phyloP scores from a whole-genome alignment of 2,888 invertebrate genomes.

The Rhyacophila evoluta region DNA sequence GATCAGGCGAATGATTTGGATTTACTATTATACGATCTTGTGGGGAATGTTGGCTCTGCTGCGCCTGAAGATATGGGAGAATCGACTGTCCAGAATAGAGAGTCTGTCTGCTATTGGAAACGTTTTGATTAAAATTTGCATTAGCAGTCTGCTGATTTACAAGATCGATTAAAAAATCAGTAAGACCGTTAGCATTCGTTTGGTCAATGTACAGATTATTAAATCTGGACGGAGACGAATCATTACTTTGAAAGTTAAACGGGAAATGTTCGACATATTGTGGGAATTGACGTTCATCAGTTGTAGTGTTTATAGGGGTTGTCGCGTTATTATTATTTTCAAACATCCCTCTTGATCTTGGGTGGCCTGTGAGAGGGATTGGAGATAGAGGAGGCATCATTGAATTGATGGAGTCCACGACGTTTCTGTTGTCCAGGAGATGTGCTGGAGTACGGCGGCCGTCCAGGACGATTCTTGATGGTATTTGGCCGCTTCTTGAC shows the following conservation, averaged over 20 bases:
- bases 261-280: not conserved
- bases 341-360: slow-evolving; percentile 29
- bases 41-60: slow-evolving; percentile 33
- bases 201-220: slow-evolving; percentile 55
- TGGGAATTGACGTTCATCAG: slow-evolving; percentile 13
- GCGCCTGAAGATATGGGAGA: not conserved
- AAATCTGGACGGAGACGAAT: slow-evolving; percentile 50
- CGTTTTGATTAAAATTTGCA: not conserved
- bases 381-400: slow-evolving; percentile 28
- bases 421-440: slow-evolving; percentile 28
- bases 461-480: not conserved
- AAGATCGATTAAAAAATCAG: slow-evolving; percentile 43
- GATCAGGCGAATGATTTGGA: not conserved
- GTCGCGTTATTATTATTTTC: slow-evolving; percentile 44
- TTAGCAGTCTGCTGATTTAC: slow-evolving; percentile 38
- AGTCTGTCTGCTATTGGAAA: not conserved
- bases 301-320: not conserved
- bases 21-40: not conserved
- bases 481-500: not conserved
- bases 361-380: slow-evolving; percentile 2
- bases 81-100: slow-evolving; percentile 20
- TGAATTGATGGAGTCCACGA: slow-evolving; percentile 30
- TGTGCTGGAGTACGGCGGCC: not conserved
- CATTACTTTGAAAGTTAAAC: not conserved
- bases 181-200: slow-evolving; percentile 56